Percentiles rank a stretch among this genome's conserved stretches.
phyloP scores from a whole-genome alignment of 2,888 invertebrate species.

The Tiliacea citrago region DNA sequence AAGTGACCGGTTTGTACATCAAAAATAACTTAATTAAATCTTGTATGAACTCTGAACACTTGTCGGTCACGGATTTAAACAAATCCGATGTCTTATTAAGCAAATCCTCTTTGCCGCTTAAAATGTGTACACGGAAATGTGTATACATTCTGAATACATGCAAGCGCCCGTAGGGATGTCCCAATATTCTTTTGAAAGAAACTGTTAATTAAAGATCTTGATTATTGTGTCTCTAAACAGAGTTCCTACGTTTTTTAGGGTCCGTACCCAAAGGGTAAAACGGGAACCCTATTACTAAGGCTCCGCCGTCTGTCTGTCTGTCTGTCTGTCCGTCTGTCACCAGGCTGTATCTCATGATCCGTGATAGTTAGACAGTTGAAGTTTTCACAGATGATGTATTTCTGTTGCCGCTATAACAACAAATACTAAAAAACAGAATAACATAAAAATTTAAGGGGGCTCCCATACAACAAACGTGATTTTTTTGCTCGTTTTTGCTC shows the following conservation, averaged over 20 bases:
- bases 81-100: constrained; percentile 72
- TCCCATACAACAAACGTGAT: too few relatives aligned
- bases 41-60: constrained; percentile 48
- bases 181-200: neutral
- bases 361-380: too few relatives aligned
- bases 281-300: too few relatives aligned
- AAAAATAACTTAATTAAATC: constrained; percentile 52
- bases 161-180: constrained; percentile 34
- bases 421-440: too few relatives aligned
- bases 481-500: too few relatives aligned
- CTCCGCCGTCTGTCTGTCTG: too few relatives aligned
- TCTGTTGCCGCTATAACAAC: too few relatives aligned
- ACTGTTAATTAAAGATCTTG: neutral
- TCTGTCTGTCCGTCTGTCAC: too few relatives aligned
- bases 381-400: too few relatives aligned
- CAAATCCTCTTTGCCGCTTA: constrained; percentile 70
- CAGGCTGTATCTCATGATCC: too few relatives aligned
- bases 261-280: too few relatives aligned
- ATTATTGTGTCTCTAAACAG: neutral
- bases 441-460: too few relatives aligned
- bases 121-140: constrained; percentile 50
- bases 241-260: neutral
- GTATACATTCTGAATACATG: constrained; percentile 9
- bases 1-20: neutral
- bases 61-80: constrained; percentile 53